These are phyloP conservation scores for Otus sunia DNA, from an alignment of 2,113 vertebrate genomes.

Conservation along the genomic window DNA sequence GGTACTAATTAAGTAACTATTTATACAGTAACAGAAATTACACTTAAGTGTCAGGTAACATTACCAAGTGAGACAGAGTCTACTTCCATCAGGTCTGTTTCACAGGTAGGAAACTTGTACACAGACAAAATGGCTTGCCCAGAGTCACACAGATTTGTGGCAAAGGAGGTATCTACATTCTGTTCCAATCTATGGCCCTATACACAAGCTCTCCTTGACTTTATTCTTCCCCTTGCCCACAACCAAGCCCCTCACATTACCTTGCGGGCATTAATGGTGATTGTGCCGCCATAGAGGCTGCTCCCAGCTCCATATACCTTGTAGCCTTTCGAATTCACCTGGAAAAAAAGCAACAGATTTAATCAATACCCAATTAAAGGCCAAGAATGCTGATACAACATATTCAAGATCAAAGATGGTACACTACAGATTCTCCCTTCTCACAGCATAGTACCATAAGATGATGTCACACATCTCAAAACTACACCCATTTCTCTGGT, in stretches of 20 bases:
- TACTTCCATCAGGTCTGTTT: neutral
- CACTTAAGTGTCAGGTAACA: neutral
- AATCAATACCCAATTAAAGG: neutral
- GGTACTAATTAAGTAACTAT: neutral
- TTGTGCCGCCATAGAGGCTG: slow-evolving; percentile 92
- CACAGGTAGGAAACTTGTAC: neutral
- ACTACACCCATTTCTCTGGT: neutral
- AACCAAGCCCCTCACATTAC: slow-evolving; percentile 45
- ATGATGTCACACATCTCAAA: neutral
- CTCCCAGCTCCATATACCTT: slow-evolving; percentile 96
- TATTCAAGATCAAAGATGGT: neutral
- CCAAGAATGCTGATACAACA: neutral
- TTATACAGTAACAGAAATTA: neutral
- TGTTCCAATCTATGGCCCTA: neutral
- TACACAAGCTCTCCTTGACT: neutral
- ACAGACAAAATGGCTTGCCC: neutral
- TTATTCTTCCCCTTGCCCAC: neutral
- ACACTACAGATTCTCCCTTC: neutral
- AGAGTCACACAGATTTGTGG: neutral
- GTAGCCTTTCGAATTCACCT: slow-evolving; percentile 98
- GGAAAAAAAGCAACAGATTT: neutral
- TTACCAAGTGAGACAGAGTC: neutral
- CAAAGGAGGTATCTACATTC: neutral
- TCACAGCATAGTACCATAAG: neutral
- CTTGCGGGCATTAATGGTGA: slow-evolving; percentile 96